phyloP scores from a whole-genome alignment of 2,797 vertebrate genomes.

The Glossophaga mutica region DNA sequence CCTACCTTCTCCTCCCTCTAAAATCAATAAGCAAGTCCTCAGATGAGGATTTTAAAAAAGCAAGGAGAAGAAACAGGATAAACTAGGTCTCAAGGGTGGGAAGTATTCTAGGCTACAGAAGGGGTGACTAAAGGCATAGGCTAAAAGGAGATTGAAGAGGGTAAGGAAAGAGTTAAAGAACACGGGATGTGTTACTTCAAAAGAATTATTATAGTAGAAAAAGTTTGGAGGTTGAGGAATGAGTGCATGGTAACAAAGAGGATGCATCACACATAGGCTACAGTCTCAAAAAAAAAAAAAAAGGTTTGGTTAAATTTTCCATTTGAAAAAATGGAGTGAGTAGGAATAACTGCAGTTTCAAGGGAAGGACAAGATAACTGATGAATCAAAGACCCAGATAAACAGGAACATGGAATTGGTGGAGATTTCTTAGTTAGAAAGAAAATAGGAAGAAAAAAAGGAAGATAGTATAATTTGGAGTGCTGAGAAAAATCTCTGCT shows the following conservation, averaged over 20 bases:
- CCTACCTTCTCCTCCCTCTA: background rate
- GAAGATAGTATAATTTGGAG: background rate
- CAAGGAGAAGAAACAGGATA: background rate
- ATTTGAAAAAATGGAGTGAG: background rate
- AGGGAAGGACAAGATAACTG: background rate
- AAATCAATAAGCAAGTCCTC: background rate
- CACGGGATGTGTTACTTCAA: background rate
- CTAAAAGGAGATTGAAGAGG: background rate
- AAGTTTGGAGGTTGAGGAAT: background rate
- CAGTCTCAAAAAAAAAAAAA: background rate
- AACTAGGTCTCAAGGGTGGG: background rate
- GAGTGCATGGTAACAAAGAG: background rate
- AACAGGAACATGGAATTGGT: background rate
- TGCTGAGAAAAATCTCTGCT: background rate
- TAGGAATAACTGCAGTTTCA: background rate
- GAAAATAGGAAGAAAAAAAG: background rate
- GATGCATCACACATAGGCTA: no score
- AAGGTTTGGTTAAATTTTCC: background rate
- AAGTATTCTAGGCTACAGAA: background rate
- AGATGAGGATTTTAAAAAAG: background rate
- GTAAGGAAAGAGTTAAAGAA: background rate
- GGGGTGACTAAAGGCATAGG: background rate
- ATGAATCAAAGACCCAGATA: background rate
- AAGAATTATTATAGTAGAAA: background rate
- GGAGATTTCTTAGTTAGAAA: background rate